Evolutionary conservation across 2,888 invertebrate genomes (phyloP).

Genomic region (Zaprionus lineosus): DNA sequence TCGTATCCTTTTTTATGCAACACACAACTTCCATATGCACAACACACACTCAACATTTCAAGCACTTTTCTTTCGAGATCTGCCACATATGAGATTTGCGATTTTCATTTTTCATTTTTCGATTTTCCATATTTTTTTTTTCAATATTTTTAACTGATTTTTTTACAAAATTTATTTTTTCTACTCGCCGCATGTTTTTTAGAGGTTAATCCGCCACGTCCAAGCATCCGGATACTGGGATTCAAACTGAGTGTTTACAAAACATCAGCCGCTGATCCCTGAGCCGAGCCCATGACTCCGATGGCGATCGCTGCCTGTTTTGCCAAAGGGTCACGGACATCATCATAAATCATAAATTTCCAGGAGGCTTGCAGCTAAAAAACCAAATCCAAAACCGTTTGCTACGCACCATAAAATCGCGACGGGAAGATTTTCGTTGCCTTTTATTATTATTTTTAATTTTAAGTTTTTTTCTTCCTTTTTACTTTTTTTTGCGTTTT

Average conservation of each 20-base stretch:
- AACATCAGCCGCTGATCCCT: slow-evolving; percentile 68
- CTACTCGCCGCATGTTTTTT: slow-evolving; percentile 43
- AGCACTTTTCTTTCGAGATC: slow-evolving; percentile 1
- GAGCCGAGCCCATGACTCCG: slow-evolving; percentile 41
- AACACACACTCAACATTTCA: not conserved
- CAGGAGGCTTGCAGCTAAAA: slow-evolving; percentile 64
- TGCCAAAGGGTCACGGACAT: slow-evolving; percentile 76
- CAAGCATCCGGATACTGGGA: slow-evolving; percentile 68
- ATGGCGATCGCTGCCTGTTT: slow-evolving; percentile 51
- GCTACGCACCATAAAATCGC: slow-evolving; percentile 55
- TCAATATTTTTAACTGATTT: slow-evolving; percentile 50
- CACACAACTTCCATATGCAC: slow-evolving; percentile 22
- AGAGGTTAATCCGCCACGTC: slow-evolving; percentile 68
- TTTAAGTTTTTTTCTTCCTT: slow-evolving; percentile 4
- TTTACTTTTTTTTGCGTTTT: slow-evolving; percentile 18
- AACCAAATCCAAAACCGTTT: slow-evolving; percentile 68
- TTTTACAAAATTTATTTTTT: slow-evolving; percentile 9
- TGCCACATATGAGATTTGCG: too few relatives aligned
- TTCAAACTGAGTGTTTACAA: slow-evolving; percentile 82
- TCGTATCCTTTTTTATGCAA: too few relatives aligned
- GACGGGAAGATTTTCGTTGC: slow-evolving; percentile 26
- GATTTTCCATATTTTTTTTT: slow-evolving; percentile 16
- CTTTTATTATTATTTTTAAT: not conserved
- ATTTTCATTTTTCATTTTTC: not conserved
- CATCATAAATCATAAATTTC: slow-evolving; percentile 81